Evolutionary conservation across 2,113 vertebrate species (phyloP), one percentile per base, ranked within the genome.

Genomic region (Taxidea taxus): DNA sequence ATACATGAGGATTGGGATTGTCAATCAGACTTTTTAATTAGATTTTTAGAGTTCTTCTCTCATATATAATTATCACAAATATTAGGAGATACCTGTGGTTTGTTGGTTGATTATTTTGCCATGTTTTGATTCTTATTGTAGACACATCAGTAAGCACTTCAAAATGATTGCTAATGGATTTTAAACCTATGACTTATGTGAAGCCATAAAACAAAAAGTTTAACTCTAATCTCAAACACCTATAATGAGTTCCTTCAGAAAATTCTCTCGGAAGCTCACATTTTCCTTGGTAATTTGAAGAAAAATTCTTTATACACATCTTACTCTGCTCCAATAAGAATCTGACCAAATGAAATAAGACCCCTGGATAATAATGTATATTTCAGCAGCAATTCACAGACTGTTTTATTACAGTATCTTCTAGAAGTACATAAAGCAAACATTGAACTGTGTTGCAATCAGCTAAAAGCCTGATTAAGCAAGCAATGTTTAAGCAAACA

Each of bases 401-500:
- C 66, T 58, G 81, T 87, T 96, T 97, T 94, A 37, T 85, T n/a
- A 12, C 64, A 83, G 39, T 77, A 58, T 31, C 58, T 91, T 90
- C 18, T 77, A 97, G 85, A 60, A 87, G 39, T 95, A 81, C 51
- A 87, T 87, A 91, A 98, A 84, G 23, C 2, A 2, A 93, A 96
- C 95, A 77, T 16, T 90, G 97, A 98, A 97, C 58, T 95, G 56
- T n/a, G 3, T 12, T 98, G 75, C 92, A 98, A 98, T 98, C 75
- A 98, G 94, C 74, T 96, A 95, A 95, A 98, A 97, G 66, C 90
- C 94, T 98, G 97, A 98, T 98, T 97, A 98, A 98, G 92, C 62
- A 97, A 82, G 31, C 16, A 95, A 78, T 91, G 87, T 97, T 97
- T 95, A 89, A 95, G 16, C 60, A 98, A 98, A 98, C 95, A 94